Base-by-base conservation (phyloP, 1,140 invertebrate genomes). In the Arctopsyche grandis region DNA sequence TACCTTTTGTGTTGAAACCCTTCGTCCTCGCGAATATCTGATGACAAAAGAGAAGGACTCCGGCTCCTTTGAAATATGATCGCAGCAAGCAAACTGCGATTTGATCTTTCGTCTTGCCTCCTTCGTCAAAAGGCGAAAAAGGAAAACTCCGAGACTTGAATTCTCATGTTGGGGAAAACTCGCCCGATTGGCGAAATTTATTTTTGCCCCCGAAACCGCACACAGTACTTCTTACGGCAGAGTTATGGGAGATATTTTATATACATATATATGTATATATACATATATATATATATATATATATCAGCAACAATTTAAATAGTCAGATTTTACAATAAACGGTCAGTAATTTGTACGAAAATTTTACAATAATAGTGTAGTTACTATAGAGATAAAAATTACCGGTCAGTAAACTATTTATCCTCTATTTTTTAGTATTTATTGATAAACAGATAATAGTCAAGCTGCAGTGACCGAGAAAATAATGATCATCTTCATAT, bases 11-110 rank as follows among this genome's bases (percentile, higher is more conserved):
- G 44, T 46, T 46, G 44, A 22, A 22, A 19, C 21, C 58, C 58
- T 63, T 22, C 21, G 58, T 10, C 24, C 21, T 22, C 21, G 58
- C 58, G 21, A 63, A 63, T 63, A 63, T 63, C 58, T 63, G 58
- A 63, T 63, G 58, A 63, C 58, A 63, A 63, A 63, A 63, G 58
- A 63, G 21, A 63, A 63, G 58, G 58, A 22, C 58, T 63, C 44
- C 44, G 44, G 44, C 12, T 46, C 58, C 58, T 63, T 63, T 63
- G 58, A 63, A 63, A 63, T 63, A 63, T 63, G 58, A 63, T 63
- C 58, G 16, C 12, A 16, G 58, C n/a, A 46, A 63, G 58, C 21
- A 63, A 24, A 63, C 58, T 63, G 58, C 58, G 58, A 63, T 63
- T 63, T 63, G 58, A 63, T 63, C 58, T 63, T 63, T 63, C 58